Base-by-base conservation (phyloP, 2,888 invertebrate species). In the Pyralis farinalis region DNA sequence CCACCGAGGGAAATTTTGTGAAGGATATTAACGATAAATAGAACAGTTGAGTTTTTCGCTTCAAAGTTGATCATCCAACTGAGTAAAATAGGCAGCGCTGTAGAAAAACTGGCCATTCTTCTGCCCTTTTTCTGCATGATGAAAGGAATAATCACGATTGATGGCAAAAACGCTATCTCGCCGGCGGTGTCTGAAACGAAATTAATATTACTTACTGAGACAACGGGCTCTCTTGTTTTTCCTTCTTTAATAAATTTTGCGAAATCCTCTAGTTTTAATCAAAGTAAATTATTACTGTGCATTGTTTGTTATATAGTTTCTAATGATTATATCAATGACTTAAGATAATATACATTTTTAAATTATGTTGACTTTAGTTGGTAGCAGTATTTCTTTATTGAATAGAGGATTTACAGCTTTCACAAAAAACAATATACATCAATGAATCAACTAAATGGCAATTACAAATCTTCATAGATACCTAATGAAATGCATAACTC, bases 71-170 rank as follows among this genome's bases (percentile, higher is more conserved):
- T 44, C 34, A 53, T 6, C 60, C 58, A 58, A 34, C 52, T 50
- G 9, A 58, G 40, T 42, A 60, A 12, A 25, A 57, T 48, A 21
- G 54, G 55, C 37, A 52, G 4, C 12, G 42, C 41, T n/a, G 56
- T 55, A 9, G 34, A 46, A 25, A 54, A 32, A 43, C 39, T 50
- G n/a, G 55, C 58, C 7, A 48, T 42, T 12, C 53, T 39, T 11
- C 58, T 42, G 7, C 55, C 56, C 42, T 51, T 54, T 39, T 47
- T 55, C 47, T 58, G 55, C 58, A 56, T 56, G 42, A 41, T 34
- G 39, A 44, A 49, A 34, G 57, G 55, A 51, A 54, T 55, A 37
- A 52, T 43, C 34, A 63, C 33, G 31, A 63, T 54, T 27, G 57
- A 53, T 43, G 54, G 50, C 10, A 52, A 45, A 34, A 56, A 58